These are phyloP conservation scores for Leptinotarsa peninsularis DNA, from an alignment of 2,888 invertebrate species.

Conservation along the genomic window DNA sequence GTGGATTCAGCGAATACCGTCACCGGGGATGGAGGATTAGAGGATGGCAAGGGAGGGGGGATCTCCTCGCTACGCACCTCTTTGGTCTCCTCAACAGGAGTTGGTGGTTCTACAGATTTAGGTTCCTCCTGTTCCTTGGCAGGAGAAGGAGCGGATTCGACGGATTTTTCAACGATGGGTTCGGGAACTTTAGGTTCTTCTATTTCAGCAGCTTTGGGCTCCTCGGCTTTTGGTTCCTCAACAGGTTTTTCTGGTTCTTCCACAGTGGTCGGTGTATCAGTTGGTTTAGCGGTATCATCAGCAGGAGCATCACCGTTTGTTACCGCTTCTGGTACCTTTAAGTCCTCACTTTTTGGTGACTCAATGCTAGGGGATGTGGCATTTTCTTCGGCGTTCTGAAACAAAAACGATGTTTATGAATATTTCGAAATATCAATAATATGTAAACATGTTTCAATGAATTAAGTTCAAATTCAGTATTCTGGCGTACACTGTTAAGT, in stretches of 20 bases:
- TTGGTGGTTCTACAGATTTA: conserved; percentile 47
- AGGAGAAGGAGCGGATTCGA: conserved; percentile 52
- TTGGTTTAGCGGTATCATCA: conserved; percentile 34
- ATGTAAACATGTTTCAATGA: no score
- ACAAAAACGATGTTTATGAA: conserved; percentile 39
- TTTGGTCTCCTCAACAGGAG: conserved; percentile 58
- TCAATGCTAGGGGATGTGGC: conserved; percentile 59
- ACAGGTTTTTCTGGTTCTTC: conserved; percentile 38
- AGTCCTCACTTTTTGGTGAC: conserved; percentile 56
- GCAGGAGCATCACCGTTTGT: conserved; percentile 51
- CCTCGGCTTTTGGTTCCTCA: conserved; percentile 35
- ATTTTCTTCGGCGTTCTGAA: conserved; percentile 61
- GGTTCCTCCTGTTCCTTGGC: conserved; percentile 51
- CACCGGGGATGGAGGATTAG: conserved; percentile 81
- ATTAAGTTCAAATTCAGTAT: not conserved
- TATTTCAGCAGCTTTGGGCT: conserved; percentile 41
- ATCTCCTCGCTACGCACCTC: conserved; percentile 74
- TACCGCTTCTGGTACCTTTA: conserved; percentile 42
- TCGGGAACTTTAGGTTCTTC: conserved; percentile 49
- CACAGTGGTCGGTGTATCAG: conserved; percentile 22
- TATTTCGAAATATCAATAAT: not conserved
- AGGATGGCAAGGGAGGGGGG: conserved; percentile 80
- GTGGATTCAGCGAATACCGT: conserved; percentile 79
- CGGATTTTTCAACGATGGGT: conserved; percentile 46
- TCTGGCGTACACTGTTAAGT: not conserved